phyloP scores from a whole-genome alignment of 2,888 invertebrate species.

The Lasioglossum marginatum region DNA sequence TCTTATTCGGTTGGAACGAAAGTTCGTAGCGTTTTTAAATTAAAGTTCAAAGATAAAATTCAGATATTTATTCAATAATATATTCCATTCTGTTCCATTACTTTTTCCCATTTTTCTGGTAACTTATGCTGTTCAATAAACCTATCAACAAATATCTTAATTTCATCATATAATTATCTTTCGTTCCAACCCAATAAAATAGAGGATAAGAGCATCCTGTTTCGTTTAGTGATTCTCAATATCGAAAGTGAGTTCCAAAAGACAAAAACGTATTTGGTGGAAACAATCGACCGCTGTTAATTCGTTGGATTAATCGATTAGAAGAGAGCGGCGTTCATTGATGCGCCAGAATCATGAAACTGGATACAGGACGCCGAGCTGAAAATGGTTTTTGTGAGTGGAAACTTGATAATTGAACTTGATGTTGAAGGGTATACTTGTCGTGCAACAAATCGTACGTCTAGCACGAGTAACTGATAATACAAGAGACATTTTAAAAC shows the following conservation, averaged over 20 bases:
- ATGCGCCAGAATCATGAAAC: slow-evolving; percentile 18
- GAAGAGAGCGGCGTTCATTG: background rate
- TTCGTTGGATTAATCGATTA: background rate
- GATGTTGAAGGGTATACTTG: background rate
- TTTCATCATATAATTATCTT: no score
- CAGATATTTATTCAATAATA: no score
- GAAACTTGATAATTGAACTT: background rate
- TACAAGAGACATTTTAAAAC: background rate
- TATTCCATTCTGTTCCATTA: no score
- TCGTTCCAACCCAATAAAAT: background rate
- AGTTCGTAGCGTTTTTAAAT: no score
- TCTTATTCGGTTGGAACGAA: background rate
- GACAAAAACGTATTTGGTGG: background rate
- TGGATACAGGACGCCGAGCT: slow-evolving; percentile 57
- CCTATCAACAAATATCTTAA: no score
- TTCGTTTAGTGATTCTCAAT: background rate
- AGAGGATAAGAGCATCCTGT: background rate
- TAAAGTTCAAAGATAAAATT: no score
- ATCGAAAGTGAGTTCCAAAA: background rate
- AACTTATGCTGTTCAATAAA: no score
- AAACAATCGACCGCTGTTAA: background rate
- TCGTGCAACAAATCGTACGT: background rate
- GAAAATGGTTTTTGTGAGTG: slow-evolving; percentile 58
- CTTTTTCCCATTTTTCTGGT: no score
- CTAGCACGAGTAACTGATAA: background rate